A percentile compares a stretch with the other conserved stretches of the same genome.
phyloP scores from a whole-genome alignment of 2,113 vertebrate species.

The Tyto alba region DNA sequence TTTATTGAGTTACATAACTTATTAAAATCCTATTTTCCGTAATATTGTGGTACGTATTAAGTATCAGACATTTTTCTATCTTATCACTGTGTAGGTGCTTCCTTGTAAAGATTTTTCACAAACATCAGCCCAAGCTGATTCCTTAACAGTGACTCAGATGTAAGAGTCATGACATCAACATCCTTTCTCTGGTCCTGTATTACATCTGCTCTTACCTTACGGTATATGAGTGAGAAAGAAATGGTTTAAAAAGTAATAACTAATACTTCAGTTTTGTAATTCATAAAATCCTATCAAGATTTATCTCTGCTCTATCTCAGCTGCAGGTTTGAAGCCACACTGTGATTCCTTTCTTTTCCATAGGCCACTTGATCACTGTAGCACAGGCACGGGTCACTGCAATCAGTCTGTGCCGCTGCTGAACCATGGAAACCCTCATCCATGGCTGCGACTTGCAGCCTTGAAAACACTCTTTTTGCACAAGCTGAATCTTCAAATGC shows the following conservation, averaged over 20 bases:
- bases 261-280: not conserved
- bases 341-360: not conserved
- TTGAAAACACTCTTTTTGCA: not conserved
- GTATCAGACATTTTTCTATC: not conserved
- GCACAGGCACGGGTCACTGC: not conserved
- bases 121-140: not conserved
- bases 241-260: not conserved
- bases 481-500: not conserved
- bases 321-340: not conserved
- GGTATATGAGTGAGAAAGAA: not conserved
- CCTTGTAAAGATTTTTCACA: not conserved
- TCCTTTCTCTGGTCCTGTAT: not conserved
- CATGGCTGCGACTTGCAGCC: not conserved
- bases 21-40: not conserved
- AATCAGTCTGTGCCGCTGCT: not conserved
- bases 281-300: not conserved
- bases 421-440: not conserved
- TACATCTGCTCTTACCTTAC: not conserved
- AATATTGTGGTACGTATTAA: not conserved
- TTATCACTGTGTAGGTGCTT: not conserved
- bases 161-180: not conserved
- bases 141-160: not conserved
- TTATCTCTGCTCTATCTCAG: not conserved
- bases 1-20: not conserved
- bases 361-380: not conserved